These are phyloP conservation scores for Ochropleura plecta DNA, from an alignment of 2,888 invertebrate genomes.

Conservation along the genomic window DNA sequence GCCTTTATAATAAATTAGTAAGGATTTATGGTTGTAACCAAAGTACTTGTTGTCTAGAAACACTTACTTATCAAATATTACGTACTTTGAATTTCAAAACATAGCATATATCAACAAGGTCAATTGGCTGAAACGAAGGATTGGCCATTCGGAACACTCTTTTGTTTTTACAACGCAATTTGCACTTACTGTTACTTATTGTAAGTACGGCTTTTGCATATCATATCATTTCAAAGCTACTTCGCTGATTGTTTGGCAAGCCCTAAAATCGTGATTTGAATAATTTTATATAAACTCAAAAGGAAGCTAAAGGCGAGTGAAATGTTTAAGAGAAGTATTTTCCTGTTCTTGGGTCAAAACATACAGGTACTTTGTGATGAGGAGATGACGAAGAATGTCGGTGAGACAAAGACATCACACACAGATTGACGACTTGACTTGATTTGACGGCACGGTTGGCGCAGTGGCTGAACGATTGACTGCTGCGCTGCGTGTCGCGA, in stretches of 20 bases:
- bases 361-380: background rate
- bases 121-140: slow-evolving; percentile 10
- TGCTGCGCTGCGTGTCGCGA: too few relatives aligned
- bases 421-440: too few relatives aligned
- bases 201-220: slow-evolving; percentile 33
- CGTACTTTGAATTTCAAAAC: slow-evolving; percentile 10
- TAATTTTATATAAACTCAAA: slow-evolving; percentile 11
- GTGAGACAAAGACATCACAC: background rate
- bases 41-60: background rate
- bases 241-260: slow-evolving; percentile 16
- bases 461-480: too few relatives aligned
- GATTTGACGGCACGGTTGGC: too few relatives aligned
- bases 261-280: slow-evolving; percentile 20
- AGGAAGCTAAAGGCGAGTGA: background rate
- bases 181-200: slow-evolving; percentile 32
- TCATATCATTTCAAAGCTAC: slow-evolving; percentile 18
- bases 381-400: background rate
- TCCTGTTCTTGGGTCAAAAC: background rate
- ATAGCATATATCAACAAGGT: slow-evolving; percentile 14
- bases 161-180: slow-evolving; percentile 50
- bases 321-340: background rate
- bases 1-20: too few relatives aligned
- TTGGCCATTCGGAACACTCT: background rate
- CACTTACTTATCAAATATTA: slow-evolving; percentile 2
- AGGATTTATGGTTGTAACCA: background rate